A percentile compares a stretch with the other conserved stretches of the same genome.
These are phyloP conservation scores for Enteromius treurensis DNA, from an alignment of 2,797 vertebrate genomes.

Conservation along the genomic window DNA sequence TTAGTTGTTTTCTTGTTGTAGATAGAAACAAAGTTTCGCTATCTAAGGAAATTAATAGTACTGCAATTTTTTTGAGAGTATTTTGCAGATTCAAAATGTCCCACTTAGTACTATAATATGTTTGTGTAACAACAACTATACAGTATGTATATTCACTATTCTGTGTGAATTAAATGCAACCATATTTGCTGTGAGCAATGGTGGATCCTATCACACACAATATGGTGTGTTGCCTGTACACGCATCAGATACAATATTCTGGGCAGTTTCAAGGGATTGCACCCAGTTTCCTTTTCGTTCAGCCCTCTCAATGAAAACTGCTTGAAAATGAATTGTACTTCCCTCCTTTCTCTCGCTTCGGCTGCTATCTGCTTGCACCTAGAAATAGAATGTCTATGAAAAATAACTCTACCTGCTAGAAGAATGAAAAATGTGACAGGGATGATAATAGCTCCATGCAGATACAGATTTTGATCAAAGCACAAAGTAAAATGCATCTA, in stretches of 20 bases:
- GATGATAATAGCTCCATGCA: neutral
- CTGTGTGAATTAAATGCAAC: neutral
- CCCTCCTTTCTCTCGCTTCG: neutral
- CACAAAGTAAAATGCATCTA: neutral
- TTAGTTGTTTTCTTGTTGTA: too few species aligned
- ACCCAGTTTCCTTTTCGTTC: constrained; percentile 11
- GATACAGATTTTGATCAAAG: neutral
- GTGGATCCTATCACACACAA: neutral
- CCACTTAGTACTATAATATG: neutral
- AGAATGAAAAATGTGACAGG: constrained; percentile 4
- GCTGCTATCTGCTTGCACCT: neutral
- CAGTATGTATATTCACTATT: neutral
- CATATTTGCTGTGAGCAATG: neutral
- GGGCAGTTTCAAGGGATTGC: constrained; percentile 1
- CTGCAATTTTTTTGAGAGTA: too few species aligned
- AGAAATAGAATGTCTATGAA: neutral
- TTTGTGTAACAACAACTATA: neutral
- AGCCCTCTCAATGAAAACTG: constrained; percentile 10
- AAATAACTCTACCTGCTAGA: neutral
- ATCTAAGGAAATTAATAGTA: too few species aligned
- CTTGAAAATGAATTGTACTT: constrained; percentile 32
- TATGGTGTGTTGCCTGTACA: neutral
- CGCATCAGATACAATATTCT: neutral
- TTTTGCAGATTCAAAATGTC: too few species aligned
- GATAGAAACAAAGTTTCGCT: too few species aligned